Evolutionary conservation across 2,113 vertebrate genomes (phyloP).

Genomic region (Acrocephalus arundinaceus): DNA sequence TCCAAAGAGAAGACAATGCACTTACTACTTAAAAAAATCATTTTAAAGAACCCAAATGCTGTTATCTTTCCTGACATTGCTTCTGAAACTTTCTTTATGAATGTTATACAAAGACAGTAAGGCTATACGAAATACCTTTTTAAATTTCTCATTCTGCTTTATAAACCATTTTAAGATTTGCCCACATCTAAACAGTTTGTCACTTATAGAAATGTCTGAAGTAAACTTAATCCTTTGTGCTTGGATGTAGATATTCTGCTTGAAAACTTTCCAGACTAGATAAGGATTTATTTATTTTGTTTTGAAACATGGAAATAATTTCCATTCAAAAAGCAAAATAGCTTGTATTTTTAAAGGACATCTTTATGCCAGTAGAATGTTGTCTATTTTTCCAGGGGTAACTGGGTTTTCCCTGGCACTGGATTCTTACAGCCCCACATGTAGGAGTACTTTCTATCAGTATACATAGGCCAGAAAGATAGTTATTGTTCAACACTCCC

Average conservation of each 20-base stretch:
- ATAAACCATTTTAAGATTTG: not conserved
- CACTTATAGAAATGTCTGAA: not conserved
- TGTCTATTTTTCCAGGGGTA: not conserved
- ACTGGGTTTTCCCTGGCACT: not conserved
- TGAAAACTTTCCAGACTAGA: not conserved
- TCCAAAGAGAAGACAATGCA: not conserved
- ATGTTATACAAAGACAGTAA: not conserved
- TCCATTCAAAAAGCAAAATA: not conserved
- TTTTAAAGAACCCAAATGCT: not conserved
- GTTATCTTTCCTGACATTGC: not conserved
- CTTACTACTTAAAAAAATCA: not conserved
- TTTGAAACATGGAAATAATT: accelerated
- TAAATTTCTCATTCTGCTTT: not conserved
- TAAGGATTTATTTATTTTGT: not conserved
- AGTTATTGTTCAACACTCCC: not conserved
- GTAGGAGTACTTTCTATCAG: not conserved
- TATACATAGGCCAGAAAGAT: not conserved
- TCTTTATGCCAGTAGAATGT: not conserved
- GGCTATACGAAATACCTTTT: not conserved
- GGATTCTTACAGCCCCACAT: not conserved
- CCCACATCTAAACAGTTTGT: not conserved
- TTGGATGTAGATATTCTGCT: not conserved
- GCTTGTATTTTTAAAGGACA: not conserved
- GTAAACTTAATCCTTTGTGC: not conserved
- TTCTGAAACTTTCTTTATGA: not conserved